Evolutionary conservation across 2,113 vertebrate genomes (phyloP).

Genomic region (Cettia cetti): DNA sequence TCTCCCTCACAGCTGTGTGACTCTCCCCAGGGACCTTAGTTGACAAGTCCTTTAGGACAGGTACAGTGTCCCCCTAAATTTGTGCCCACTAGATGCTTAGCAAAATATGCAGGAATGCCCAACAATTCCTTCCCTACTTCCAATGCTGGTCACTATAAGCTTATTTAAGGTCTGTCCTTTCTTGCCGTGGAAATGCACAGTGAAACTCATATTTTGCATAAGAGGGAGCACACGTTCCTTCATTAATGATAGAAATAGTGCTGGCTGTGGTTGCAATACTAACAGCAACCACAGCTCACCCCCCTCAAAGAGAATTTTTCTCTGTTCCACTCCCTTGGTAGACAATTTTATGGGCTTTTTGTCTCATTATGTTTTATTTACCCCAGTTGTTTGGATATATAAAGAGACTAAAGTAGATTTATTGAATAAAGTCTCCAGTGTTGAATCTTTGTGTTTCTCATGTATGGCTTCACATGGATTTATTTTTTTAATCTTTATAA

Average conservation of each 20-base stretch:
- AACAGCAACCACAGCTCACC: neutral
- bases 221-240: neutral
- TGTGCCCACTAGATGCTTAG: neutral
- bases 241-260: neutral
- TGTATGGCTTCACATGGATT: neutral
- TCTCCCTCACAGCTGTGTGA: neutral
- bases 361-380: neutral
- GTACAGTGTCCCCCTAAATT: rapidly evolving
- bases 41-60: neutral
- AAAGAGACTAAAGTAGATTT: slow-evolving; percentile 10
- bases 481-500: neutral
- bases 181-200: neutral
- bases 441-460: neutral
- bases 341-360: slow-evolving; percentile 3
- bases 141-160: neutral
- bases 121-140: neutral
- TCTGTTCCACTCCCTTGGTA: neutral
- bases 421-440: neutral
- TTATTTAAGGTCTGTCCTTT: neutral
- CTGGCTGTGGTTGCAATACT: neutral
- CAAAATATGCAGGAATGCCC: neutral
- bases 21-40: neutral
- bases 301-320: neutral
- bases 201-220: neutral
- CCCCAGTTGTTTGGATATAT: neutral